These are phyloP conservation scores for Macrobrachium rosenbergii DNA, from an alignment of 1,140 invertebrate genomes.

Conservation along the genomic window DNA sequence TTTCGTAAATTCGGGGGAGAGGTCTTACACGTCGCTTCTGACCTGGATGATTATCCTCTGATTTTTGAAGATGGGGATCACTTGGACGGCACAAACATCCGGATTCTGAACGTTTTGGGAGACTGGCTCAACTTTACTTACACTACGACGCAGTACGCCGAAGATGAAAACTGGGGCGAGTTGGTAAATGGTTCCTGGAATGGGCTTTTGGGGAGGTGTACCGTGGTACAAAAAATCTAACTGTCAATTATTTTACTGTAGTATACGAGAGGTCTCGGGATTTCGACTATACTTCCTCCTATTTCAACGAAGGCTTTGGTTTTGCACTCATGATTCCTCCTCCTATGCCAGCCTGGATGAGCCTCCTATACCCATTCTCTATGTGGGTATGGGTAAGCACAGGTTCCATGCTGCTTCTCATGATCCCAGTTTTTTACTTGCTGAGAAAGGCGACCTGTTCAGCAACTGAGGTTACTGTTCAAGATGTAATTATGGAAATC, in stretches of 20 bases:
- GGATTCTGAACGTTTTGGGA: conserved; percentile 39
- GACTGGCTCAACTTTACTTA: conserved; percentile 35
- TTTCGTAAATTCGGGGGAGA: conserved; percentile 34
- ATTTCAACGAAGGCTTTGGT: conserved; percentile 47
- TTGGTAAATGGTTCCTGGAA: conserved; percentile 41
- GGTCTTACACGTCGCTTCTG: conserved; percentile 44
- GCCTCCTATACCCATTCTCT: conserved; percentile 21
- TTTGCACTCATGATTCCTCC: conserved; percentile 34
- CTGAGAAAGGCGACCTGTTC: no score
- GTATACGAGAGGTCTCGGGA: conserved; percentile 27
- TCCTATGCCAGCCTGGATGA: conserved; percentile 48
- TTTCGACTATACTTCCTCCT: conserved; percentile 46
- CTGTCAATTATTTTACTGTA: conserved; percentile 46
- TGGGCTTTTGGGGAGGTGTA: conserved; percentile 35
- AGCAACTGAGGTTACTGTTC: no score
- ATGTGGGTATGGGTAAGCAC: background rate
- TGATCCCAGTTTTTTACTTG: no score
- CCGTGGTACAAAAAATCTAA: conserved; percentile 45
- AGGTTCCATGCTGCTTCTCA: no score
- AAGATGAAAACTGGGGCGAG: conserved; percentile 35
- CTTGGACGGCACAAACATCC: conserved; percentile 42
- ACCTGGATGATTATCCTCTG: conserved; percentile 59
- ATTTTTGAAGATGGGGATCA: conserved; percentile 21
- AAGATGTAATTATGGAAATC: no score
- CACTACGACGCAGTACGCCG: conserved; percentile 8